Percentiles rank a stretch among this genome's conserved stretches.
Conservation (phyloP, 2,797 vertebrate genomes). For the Halcyon chelicuti region DNA sequence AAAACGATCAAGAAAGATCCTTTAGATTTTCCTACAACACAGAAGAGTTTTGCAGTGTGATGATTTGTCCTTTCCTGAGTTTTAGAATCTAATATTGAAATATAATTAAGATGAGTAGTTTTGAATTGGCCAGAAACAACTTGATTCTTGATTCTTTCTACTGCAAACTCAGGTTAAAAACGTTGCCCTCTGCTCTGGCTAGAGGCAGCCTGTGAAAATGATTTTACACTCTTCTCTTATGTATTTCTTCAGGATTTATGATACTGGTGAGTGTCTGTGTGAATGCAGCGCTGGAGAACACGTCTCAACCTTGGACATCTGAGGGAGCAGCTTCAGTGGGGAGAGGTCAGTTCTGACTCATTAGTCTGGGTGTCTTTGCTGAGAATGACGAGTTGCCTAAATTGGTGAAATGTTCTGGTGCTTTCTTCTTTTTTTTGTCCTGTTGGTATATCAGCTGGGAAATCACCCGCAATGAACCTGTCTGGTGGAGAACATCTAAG, state of each 20-base stretch:
- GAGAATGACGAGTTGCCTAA: neutral
- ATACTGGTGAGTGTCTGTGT: neutral
- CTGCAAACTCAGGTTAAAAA: neutral
- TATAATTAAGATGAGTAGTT: neutral
- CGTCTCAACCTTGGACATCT: neutral
- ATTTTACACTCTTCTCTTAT: neutral
- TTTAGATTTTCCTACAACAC: neutral
- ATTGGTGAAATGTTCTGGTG: neutral
- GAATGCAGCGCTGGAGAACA: accelerated
- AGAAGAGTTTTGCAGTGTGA: neutral
- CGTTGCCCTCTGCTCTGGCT: neutral
- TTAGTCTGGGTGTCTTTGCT: neutral
- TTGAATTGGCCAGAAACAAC: neutral
- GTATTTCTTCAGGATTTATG: neutral
- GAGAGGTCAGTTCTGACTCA: neutral
- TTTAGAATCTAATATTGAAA: neutral
- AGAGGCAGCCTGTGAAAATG: neutral
- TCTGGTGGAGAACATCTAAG: neutral
- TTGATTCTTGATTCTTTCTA: neutral
- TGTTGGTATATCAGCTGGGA: neutral
- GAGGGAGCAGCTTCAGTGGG: neutral
- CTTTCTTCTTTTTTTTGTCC: neutral
- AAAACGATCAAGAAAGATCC: neutral
- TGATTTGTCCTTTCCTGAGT: neutral
- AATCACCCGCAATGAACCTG: accelerated